phyloP scores from a whole-genome alignment of 2,888 invertebrate species.

The Syritta pipiens region DNA sequence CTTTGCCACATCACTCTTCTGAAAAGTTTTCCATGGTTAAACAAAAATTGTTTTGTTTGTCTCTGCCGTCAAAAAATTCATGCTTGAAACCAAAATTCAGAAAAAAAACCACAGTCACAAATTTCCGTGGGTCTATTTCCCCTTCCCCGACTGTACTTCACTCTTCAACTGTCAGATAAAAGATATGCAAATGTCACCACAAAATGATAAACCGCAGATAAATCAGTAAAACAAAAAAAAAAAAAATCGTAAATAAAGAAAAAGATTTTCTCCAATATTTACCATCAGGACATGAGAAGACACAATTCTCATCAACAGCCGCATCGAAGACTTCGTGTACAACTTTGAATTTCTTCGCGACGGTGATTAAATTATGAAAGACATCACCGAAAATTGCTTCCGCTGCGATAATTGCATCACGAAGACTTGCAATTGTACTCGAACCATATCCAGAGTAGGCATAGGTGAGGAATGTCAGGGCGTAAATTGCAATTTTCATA shows the following conservation, averaged over 20 bases:
- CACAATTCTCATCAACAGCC: slow-evolving; percentile 90
- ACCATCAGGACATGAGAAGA: slow-evolving; percentile 88
- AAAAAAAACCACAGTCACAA: too few species aligned
- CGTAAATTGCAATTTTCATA: slow-evolving; percentile 87
- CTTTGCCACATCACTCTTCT: too few species aligned
- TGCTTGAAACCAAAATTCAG: too few species aligned
- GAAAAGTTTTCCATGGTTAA: too few species aligned
- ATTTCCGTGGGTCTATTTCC: too few species aligned
- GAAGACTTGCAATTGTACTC: slow-evolving; percentile 85
- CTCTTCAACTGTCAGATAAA: not conserved
- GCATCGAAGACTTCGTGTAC: slow-evolving; percentile 91
- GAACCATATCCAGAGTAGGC: slow-evolving; percentile 91
- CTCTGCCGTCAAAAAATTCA: too few species aligned
- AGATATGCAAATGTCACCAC: not conserved
- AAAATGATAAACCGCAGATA: not conserved
- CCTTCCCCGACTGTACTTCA: not conserved
- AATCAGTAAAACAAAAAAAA: slow-evolving; percentile 30
- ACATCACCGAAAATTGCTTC: slow-evolving; percentile 90
- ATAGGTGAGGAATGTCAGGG: slow-evolving; percentile 88
- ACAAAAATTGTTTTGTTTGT: too few species aligned
- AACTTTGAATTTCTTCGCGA: slow-evolving; percentile 87
- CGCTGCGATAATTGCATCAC: slow-evolving; percentile 89
- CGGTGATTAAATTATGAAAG: slow-evolving; percentile 86
- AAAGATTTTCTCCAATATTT: slow-evolving; percentile 71
- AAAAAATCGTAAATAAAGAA: slow-evolving; percentile 42